Evolutionary conservation across 2,113 vertebrate species (phyloP), one percentile per base, ranked within the genome.

Genomic region (Gambusia holbrooki): DNA sequence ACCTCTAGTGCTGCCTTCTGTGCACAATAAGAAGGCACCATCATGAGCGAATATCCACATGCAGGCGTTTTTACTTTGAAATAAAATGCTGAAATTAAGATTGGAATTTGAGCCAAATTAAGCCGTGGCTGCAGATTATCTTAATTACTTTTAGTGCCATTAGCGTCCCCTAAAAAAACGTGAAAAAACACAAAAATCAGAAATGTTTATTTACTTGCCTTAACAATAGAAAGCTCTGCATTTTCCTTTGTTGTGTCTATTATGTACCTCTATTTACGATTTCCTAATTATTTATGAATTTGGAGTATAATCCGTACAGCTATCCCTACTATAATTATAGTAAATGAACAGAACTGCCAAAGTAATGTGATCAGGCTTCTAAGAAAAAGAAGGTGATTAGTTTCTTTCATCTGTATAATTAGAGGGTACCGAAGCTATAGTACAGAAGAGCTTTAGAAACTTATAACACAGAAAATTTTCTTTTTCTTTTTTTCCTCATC

Each of bases 371-470:
- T 77, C 13, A 42, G 58, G 66, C 66, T 81, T 68, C 35, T 79
- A 81, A 74, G 29, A 51, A 51, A 76, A 45, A 27, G 10, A 25
- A 58, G 32, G 0, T 29, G 7, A 28, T 11, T 66, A 14, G 22
- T n/a, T 15, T 12, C 1, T 62, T 8, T 74, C 75, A 29, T 62
- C 19, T 69, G 73, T 66, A 66, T 85, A 58, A 54, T 83, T 28
- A 70, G 58, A 77, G 67, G 67, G 54, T 62, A 76, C 28, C 66
- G 65, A 40, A 37, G 13, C 62, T 74, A 73, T 37, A 61, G 66
- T 60, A 88, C 69, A 81, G 40, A 67, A 80, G 58, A 77, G 27
- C 70, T 80, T 74, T 74, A 69, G 64, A 72, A 88, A 69, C 6
- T 71, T 28, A 78, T 51, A 72, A 74, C 77, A 83, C 33, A 73